These are phyloP conservation scores for Embidobia sp. DNA, from an alignment of 2,888 invertebrate species.

Conservation along the genomic window DNA sequence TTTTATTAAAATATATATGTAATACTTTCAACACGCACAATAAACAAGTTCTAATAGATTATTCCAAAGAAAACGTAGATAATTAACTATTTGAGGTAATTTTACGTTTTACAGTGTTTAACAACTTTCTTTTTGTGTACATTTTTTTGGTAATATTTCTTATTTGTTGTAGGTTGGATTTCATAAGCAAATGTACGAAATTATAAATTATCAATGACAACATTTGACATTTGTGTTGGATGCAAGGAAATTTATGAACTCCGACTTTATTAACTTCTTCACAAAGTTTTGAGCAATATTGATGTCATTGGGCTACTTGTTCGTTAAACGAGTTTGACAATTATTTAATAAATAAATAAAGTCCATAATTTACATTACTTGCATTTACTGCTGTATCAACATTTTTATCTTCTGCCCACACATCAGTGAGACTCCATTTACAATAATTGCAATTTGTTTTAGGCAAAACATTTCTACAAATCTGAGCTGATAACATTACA, in stretches of 20 bases:
- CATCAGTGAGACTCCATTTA: neutral
- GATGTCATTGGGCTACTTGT: constrained; percentile 4
- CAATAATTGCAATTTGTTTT: constrained; percentile 17
- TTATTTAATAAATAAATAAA: constrained; percentile 24
- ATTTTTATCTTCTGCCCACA: neutral
- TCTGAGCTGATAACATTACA: constrained; percentile 12
- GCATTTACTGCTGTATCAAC: neutral
- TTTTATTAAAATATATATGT: no score
- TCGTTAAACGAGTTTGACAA: constrained; percentile 3
- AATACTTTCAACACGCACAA: no score
- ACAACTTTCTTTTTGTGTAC: constrained; percentile 2
- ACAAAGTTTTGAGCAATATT: constrained; percentile 12
- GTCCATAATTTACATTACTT: constrained; percentile 6
- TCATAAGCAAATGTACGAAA: constrained; percentile 13
- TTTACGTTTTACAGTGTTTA: constrained; percentile 16
- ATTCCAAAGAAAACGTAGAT: no score
- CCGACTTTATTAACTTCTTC: constrained; percentile 14
- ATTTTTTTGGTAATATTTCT: constrained; percentile 6
- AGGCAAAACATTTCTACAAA: constrained; percentile 14
- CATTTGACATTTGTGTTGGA: constrained; percentile 10
- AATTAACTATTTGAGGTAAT: no score
- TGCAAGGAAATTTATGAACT: constrained; percentile 21
- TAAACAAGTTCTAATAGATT: no score
- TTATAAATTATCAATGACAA: constrained; percentile 7
- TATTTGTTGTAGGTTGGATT: neutral